Percentiles rank a stretch among this genome's conserved stretches.
These are phyloP conservation scores for Drosophila kurseongensis DNA, from an alignment of 1,140 invertebrate species.

Conservation along the genomic window DNA sequence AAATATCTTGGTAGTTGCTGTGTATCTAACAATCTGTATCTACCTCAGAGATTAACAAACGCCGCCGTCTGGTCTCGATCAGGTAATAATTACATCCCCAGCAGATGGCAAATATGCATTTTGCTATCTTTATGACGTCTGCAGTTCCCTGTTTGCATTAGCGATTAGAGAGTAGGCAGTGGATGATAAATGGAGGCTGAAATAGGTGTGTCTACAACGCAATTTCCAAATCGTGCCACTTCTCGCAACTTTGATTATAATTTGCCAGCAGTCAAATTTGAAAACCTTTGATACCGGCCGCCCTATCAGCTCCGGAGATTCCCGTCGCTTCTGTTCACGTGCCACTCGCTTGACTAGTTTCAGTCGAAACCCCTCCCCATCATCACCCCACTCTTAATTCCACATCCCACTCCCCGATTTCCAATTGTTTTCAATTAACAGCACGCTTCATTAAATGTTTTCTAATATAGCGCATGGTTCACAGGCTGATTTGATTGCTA, in stretches of 20 bases:
- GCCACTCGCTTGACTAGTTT: constrained; percentile 51
- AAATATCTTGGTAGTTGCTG: constrained; percentile 8
- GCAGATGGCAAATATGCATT: constrained; percentile 36
- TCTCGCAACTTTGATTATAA: constrained; percentile 30
- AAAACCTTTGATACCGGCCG: constrained; percentile 19
- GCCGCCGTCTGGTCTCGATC: constrained; percentile 41
- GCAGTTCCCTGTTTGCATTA: constrained; percentile 39
- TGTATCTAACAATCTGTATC: constrained; percentile 17
- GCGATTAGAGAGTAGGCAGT: constrained; percentile 1
- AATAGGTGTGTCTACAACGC: constrained; percentile 42
- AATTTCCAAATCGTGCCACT: constrained; percentile 38
- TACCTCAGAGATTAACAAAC: background rate
- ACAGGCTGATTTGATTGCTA: constrained; percentile 39
- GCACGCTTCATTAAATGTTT: constrained; percentile 45
- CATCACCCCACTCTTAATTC: background rate
- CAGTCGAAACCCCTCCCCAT: constrained; percentile 4
- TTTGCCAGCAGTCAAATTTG: constrained; percentile 47
- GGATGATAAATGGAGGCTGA: constrained; percentile 21
- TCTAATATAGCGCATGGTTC: constrained; percentile 47
- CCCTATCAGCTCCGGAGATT: constrained; percentile 22
- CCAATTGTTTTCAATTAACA: constrained; percentile 57
- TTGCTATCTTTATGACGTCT: constrained; percentile 62
- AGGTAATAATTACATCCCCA: constrained; percentile 17
- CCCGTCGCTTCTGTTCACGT: constrained; percentile 40
- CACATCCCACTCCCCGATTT: constrained; percentile 2